A percentile compares a stretch with the other conserved stretches of the same genome.
Conservation (phyloP, 2,113 vertebrate species). For the Naja naja region DNA sequence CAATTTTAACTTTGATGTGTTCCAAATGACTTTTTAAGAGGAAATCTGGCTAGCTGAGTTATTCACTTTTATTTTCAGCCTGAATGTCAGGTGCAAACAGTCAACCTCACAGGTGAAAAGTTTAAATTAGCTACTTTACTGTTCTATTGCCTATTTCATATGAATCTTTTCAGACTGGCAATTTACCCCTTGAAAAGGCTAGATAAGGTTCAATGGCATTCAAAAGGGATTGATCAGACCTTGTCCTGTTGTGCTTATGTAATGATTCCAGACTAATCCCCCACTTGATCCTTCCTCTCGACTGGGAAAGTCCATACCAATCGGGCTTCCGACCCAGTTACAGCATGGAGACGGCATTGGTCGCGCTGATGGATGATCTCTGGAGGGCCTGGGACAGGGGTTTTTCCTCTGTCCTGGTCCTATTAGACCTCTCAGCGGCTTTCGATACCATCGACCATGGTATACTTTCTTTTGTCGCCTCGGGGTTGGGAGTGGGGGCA, state of each 20-base stretch:
- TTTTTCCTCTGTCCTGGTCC: too few species aligned
- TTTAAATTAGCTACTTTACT: not conserved
- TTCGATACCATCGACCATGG: too few species aligned
- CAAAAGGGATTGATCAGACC: not conserved
- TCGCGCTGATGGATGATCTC: too few species aligned
- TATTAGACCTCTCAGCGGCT: too few species aligned
- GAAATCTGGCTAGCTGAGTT: not conserved
- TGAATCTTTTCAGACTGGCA: not conserved
- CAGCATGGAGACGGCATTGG: too few species aligned
- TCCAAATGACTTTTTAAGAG: not conserved
- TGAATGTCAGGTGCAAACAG: not conserved
- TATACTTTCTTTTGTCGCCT: too few species aligned
- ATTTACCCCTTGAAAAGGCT: not conserved
- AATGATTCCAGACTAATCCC: too few species aligned
- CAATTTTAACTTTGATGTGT: not conserved
- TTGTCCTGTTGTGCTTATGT: too few species aligned
- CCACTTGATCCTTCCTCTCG: not conserved
- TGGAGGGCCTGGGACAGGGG: too few species aligned
- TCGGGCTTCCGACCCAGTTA: too few species aligned
- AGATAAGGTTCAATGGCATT: not conserved
- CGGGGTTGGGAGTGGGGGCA: too few species aligned
- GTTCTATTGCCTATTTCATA: not conserved
- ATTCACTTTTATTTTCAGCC: not conserved
- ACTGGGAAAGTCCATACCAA: too few species aligned
- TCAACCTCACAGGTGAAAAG: not conserved